Evolutionary conservation across 2,113 vertebrate genomes (phyloP).

Genomic region (Prionailurus viverrinus): DNA sequence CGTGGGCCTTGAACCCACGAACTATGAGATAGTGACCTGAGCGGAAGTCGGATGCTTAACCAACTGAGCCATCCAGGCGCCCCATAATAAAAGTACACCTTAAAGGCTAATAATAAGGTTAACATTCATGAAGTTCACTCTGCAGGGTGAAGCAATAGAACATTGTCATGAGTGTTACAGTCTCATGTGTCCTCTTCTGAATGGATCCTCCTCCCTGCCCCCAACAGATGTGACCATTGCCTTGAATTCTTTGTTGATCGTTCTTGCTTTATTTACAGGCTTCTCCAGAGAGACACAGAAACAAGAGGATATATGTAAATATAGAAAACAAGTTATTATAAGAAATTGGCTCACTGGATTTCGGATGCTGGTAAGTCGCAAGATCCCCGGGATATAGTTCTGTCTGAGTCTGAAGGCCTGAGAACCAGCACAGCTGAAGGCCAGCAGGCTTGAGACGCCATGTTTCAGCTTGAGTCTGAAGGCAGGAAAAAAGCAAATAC

Average conservation of each 20-base stretch:
- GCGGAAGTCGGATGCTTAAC: too few relatives aligned
- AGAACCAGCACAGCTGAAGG: not conserved
- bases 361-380: not conserved
- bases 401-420: not conserved
- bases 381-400: not conserved
- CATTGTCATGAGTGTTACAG: not conserved
- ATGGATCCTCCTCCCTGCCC: not conserved
- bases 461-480: not conserved
- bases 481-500: not conserved
- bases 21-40: too few relatives aligned
- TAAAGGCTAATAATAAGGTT: not conserved
- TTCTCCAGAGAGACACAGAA: not conserved
- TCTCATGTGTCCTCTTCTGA: not conserved
- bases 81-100: not conserved
- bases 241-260: not conserved
- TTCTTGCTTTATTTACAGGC: constrained; percentile 2
- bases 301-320: not conserved
- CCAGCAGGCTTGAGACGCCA: not conserved
- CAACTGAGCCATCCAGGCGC: too few relatives aligned
- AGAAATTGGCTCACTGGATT: not conserved
- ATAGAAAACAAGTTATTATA: not conserved
- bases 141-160: not conserved
- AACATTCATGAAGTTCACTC: not conserved
- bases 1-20: too few relatives aligned
- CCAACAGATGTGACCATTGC: not conserved